Percentiles rank a stretch among this genome's conserved stretches.
These are phyloP conservation scores for Abscondita cerata DNA, from an alignment of 2,888 invertebrate species.

Conservation along the genomic window DNA sequence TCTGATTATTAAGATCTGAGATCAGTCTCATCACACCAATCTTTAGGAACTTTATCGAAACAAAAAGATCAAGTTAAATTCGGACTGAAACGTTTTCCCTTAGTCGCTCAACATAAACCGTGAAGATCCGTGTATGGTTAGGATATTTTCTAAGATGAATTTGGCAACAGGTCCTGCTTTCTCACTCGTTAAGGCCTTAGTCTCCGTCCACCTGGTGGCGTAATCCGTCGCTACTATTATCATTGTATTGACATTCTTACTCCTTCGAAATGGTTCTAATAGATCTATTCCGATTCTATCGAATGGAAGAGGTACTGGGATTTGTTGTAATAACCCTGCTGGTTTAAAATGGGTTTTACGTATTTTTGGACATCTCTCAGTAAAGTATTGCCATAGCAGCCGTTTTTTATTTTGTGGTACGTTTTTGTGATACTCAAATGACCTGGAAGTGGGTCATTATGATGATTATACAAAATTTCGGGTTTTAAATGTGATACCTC, in stretches of 20 bases:
- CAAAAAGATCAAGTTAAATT: too few species aligned
- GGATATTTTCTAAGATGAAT: constrained; percentile 3
- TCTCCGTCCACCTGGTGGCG: constrained; percentile 41
- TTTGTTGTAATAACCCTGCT: constrained; percentile 21
- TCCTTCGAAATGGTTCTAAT: constrained; percentile 25
- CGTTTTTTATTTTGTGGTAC: too few species aligned
- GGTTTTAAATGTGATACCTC: too few species aligned
- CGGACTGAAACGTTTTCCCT: too few species aligned
- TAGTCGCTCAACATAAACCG: not conserved
- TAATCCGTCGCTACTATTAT: constrained; percentile 45
- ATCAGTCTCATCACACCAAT: too few species aligned
- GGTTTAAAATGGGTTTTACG: constrained; percentile 17
- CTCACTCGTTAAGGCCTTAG: constrained; percentile 30
- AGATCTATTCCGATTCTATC: constrained; percentile 25
- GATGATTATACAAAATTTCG: too few species aligned
- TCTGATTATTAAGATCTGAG: too few species aligned
- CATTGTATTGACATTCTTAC: constrained; percentile 35
- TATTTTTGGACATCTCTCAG: too few species aligned
- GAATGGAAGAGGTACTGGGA: constrained; percentile 10
- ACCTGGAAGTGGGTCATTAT: too few species aligned
- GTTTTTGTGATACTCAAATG: too few species aligned
- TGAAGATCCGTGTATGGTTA: constrained; percentile 1
- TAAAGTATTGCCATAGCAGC: too few species aligned
- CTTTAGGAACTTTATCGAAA: too few species aligned
- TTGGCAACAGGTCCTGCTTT: constrained; percentile 16